These are phyloP conservation scores for Euclidia mi DNA, from an alignment of 2,888 invertebrate genomes.

Conservation along the genomic window DNA sequence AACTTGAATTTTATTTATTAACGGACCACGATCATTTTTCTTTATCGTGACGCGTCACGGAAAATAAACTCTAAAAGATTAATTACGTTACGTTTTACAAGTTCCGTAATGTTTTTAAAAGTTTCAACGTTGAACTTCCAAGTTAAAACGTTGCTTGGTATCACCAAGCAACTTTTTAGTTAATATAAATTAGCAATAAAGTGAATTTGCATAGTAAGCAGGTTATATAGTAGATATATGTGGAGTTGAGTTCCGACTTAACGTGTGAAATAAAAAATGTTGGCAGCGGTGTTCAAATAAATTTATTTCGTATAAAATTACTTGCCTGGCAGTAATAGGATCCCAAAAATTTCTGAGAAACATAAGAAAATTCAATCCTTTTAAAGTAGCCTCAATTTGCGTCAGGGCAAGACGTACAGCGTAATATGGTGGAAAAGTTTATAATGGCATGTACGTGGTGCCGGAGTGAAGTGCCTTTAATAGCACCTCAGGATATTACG, in stretches of 20 bases:
- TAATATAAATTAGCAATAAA: too few species aligned
- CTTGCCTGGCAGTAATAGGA: too few species aligned
- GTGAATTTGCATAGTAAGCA: too few species aligned
- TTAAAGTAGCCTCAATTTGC: slow-evolving; percentile 52
- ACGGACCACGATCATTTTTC: slow-evolving; percentile 44
- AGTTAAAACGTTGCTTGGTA: background rate
- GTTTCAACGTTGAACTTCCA: background rate
- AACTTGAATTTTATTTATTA: slow-evolving; percentile 66
- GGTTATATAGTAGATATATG: too few species aligned
- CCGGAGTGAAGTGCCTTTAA: slow-evolving; percentile 66
- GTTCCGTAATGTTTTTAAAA: slow-evolving; percentile 8
- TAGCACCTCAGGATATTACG: slow-evolving; percentile 56
- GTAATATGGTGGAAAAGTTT: slow-evolving; percentile 72
- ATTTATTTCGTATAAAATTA: too few species aligned
- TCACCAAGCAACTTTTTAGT: too few species aligned
- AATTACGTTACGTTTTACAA: slow-evolving; percentile 11
- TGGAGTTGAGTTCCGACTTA: too few species aligned
- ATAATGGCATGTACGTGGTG: slow-evolving; percentile 74
- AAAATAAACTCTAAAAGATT: slow-evolving; percentile 19
- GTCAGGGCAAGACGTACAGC: slow-evolving; percentile 58
- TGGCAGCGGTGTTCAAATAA: too few species aligned
- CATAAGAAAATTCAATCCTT: slow-evolving; percentile 36
- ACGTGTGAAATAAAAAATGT: too few species aligned
- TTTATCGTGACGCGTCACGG: slow-evolving; percentile 32
- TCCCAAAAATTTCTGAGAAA: slow-evolving; percentile 7